Evolutionary conservation across 2,888 invertebrate genomes (phyloP), one percentile per base, ranked within the genome.

Genomic region (Monopis laevigella): DNA sequence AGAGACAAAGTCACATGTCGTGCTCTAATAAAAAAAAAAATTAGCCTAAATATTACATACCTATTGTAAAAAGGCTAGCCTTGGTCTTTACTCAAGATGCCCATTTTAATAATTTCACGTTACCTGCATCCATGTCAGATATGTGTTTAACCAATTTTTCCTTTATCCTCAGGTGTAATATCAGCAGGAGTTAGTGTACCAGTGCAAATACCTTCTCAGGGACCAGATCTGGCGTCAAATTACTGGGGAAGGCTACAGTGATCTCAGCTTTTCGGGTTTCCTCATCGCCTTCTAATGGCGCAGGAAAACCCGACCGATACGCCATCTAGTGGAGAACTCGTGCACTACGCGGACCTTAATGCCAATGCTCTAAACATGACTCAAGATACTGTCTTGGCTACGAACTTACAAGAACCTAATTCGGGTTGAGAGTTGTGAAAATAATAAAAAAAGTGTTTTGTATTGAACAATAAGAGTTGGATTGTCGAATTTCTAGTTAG

Each of bases 221-320:
- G 87, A 55, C 86, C 89, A 48, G 92, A 91, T 70, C 83, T 90
- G 65, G 83, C 90, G 52, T 81, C 85, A 38, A 93, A 91, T 82
- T 94, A 94, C 75, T 94, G 94, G 94, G 92, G 93, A 26, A 83
- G 93, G 72, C 88, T 94, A 74, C 93, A 92, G 88, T 92, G 96
- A 94, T 93, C 91, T 78, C 89, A 91, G 86, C 89, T 92, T 61
- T 90, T 91, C 85, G 90, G 90, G 86, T 90, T 92, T 84, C 88
- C 90, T 63, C 87, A 89, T 75, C 86, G 90, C 65, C 82, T 89
- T 46, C 84, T 89, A 73, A 74, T 85, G 84, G 81, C 82, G 48
- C 70, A 65, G 65, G 85, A 85, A 66, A 86, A 84, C 84, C 85
- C 85, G 85, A 68, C 49, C 47, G 71, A 72, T 60, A 54, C 72